Percentiles rank a stretch among this genome's conserved stretches.
Evolutionary conservation across 2,113 vertebrate species (phyloP).

Genomic region (Ramphastos sulfuratus): DNA sequence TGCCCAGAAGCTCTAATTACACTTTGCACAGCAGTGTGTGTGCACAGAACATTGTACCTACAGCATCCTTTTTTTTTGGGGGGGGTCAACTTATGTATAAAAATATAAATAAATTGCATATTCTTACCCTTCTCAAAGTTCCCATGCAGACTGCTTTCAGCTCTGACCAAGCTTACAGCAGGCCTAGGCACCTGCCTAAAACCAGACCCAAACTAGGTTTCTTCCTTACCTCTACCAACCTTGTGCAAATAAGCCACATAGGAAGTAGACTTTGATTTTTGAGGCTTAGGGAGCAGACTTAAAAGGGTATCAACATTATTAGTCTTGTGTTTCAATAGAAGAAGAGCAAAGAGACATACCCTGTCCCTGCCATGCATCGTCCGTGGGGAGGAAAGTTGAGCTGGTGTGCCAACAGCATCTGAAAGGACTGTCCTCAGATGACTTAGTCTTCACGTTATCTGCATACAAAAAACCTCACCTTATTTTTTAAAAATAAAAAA

Average conservation of each 20-base stretch:
- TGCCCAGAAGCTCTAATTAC: neutral
- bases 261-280: neutral
- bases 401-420: conserved; percentile 10
- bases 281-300: neutral
- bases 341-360: neutral
- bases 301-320: neutral
- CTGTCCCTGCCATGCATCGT: conserved; percentile 32
- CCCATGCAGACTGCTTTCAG: rapidly evolving
- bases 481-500: neutral
- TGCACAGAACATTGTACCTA: neutral
- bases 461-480: neutral
- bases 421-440: conserved; percentile 49
- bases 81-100: neutral
- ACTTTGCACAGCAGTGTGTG: neutral
- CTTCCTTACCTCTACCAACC: neutral
- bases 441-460: conserved; percentile 44
- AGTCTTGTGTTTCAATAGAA: neutral
- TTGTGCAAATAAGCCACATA: neutral
- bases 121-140: neutral
- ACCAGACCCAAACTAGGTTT: neutral
- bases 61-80: neutral
- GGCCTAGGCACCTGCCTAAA: neutral
- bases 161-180: neutral
- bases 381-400: neutral
- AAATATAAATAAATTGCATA: neutral